phyloP scores from a whole-genome alignment of 2,888 invertebrate genomes.

The Scaptodrosophila latifasciaeformis region DNA sequence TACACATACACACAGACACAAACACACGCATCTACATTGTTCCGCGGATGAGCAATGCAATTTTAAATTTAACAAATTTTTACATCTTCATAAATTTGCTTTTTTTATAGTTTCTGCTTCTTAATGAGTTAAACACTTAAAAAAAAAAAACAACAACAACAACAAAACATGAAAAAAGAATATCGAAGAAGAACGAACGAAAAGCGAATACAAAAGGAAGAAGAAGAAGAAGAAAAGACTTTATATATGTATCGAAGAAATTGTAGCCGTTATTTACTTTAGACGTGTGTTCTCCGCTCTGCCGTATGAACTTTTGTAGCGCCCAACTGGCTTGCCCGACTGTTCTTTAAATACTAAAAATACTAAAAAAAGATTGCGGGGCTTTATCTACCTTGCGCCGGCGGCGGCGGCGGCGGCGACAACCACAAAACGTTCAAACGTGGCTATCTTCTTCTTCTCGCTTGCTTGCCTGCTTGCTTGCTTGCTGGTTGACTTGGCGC shows the following conservation, averaged over 20 bases:
- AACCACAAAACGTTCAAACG: too few relatives aligned
- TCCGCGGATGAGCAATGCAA: slow-evolving; percentile 18
- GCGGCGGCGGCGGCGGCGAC: slow-evolving; percentile 36
- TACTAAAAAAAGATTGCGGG: slow-evolving; percentile 50
- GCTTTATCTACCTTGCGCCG: slow-evolving; percentile 48
- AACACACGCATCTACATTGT: slow-evolving; percentile 22
- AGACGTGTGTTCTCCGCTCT: slow-evolving; percentile 37
- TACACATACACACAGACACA: not conserved
- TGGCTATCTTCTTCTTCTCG: slow-evolving; percentile 39
- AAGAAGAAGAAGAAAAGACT: too few relatives aligned
- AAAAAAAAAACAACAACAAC: too few relatives aligned
- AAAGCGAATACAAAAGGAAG: too few relatives aligned
- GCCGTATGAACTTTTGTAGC: slow-evolving; percentile 33
- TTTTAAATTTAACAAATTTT: slow-evolving; percentile 24
- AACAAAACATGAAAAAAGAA: too few relatives aligned
- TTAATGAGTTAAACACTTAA: slow-evolving; percentile 29
- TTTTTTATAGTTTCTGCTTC: slow-evolving; percentile 11
- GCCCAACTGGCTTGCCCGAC: slow-evolving; percentile 68
- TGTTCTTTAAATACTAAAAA: slow-evolving; percentile 65
- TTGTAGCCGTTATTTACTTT: slow-evolving; percentile 51
- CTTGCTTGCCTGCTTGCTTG: slow-evolving; percentile 34
- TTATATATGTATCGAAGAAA: slow-evolving; percentile 6
- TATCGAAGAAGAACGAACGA: too few relatives aligned
- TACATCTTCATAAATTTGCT: slow-evolving; percentile 19
- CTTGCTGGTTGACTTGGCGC: slow-evolving; percentile 30